Evolutionary conservation across 2,888 invertebrate genomes (phyloP), one percentile per base, ranked within the genome.

Genomic region (Isotomurus palustris): DNA sequence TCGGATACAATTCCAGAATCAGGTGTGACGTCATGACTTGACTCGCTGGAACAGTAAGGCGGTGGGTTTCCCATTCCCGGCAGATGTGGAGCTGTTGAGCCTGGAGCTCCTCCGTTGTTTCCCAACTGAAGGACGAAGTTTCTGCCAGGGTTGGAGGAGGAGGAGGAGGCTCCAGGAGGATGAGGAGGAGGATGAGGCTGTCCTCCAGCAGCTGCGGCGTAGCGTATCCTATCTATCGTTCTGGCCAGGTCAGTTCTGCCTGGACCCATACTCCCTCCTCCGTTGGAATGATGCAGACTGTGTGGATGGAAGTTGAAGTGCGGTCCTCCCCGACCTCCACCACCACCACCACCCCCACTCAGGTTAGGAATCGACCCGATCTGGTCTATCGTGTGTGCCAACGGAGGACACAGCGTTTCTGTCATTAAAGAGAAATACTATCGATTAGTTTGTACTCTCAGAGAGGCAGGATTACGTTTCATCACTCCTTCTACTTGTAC

Each of bases 301-400:
- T 69, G 69, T 25, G 69, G 66, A 60, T 71, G 68, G 43, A 71
- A 62, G 57, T 68, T 71, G 58, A 67, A 68, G 44, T 68, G 66
- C 22, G 62, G 58, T 56, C 61, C 66, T 56, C 64, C 54, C 24
- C n/a, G n/a, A n/a, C n/a, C n/a, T n/a, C n/a, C n/a, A n/a, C n/a
- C n/a, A 21, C 65, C 62, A 40, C 58, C 43, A 55, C 60, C 65
- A 56, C 63, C 65, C 53, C 71, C 68, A 61, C 62, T 71, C 52
- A 69, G 57, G 60, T 71, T 71, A 54, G 69, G 71, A 61, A 71
- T 71, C 19, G 71, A 71, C 53, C 71, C 71, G 53, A 71, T 69
- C 60, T 71, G 69, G 59, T 71, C 71, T 54, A 69, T 68, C 22
- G 68, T 68, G 53, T 70, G 70, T n/a, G 68, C 64, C 59, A 70